Evolutionary conservation across 2,797 vertebrate species (phyloP).

Genomic region (Amphiprion clarkii): DNA sequence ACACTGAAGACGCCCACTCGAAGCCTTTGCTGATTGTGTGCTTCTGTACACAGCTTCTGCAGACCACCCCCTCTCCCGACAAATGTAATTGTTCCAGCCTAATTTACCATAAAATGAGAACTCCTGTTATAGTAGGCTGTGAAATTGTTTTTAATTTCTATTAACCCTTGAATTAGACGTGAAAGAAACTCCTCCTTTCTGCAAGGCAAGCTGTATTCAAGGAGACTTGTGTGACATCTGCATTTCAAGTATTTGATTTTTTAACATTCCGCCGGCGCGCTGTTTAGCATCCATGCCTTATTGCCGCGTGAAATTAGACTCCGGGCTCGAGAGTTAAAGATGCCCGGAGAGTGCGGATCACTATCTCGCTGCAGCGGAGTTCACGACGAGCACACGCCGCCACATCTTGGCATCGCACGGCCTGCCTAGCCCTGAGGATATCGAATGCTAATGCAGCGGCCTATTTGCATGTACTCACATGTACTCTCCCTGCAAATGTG

Average conservation of each 20-base stretch:
- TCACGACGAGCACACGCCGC: not conserved
- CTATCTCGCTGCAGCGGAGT: slow-evolving; percentile 18
- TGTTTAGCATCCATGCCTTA: slow-evolving; percentile 25
- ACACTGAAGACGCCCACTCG: slow-evolving; percentile 34
- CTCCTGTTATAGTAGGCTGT: slow-evolving; percentile 65
- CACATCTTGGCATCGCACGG: slow-evolving; percentile 17
- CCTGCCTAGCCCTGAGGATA: slow-evolving; percentile 38
- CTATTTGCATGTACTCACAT: slow-evolving; percentile 69
- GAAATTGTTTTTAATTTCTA: slow-evolving; percentile 77
- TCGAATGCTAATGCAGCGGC: slow-evolving; percentile 63
- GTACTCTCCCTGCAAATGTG: slow-evolving; percentile 54
- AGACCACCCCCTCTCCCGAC: slow-evolving; percentile 49
- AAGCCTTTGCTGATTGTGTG: slow-evolving; percentile 32
- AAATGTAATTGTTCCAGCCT: slow-evolving; percentile 62
- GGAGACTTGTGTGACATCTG: slow-evolving; percentile 27
- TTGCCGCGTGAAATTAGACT: slow-evolving; percentile 40
- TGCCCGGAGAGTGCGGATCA: slow-evolving; percentile 35
- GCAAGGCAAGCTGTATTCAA: slow-evolving; percentile 34
- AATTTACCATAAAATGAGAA: slow-evolving; percentile 75
- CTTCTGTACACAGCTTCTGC: slow-evolving; percentile 17
- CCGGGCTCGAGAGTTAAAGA: slow-evolving; percentile 31
- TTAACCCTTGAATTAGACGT: slow-evolving; percentile 47
- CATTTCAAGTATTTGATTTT: slow-evolving; percentile 18
- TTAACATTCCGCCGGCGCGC: slow-evolving; percentile 11
- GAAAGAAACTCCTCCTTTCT: slow-evolving; percentile 27